These are phyloP conservation scores for Oasisia sp. DNA, from an alignment of 2,888 invertebrate species.

Conservation along the genomic window DNA sequence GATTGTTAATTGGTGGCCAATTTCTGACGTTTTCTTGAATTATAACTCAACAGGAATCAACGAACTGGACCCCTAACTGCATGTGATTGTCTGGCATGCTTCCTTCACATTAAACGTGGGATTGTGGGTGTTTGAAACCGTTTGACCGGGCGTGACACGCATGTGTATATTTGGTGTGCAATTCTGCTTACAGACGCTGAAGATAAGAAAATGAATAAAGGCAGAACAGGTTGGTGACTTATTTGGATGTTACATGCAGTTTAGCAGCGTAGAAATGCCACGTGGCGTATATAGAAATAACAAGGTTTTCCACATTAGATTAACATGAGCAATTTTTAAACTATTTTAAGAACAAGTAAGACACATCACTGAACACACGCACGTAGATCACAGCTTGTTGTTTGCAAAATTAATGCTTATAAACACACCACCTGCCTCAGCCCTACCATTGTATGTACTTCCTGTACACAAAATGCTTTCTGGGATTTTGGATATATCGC, in stretches of 20 bases:
- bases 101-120: not conserved
- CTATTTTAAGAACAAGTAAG: not conserved
- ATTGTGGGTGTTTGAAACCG: not conserved
- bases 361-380: not conserved
- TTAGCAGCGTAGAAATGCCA: not conserved
- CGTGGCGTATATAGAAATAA: not conserved
- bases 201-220: not conserved
- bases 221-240: not conserved
- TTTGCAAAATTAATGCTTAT: not conserved
- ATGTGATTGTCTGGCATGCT: not conserved
- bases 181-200: slow-evolving; percentile 17
- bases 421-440: not conserved
- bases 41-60: not conserved
- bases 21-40: slow-evolving; percentile 3
- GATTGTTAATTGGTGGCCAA: not conserved
- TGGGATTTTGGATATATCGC: too few species aligned
- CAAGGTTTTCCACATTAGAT: not conserved
- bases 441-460: too few species aligned
- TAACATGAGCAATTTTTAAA: not conserved
- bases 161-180: not conserved
- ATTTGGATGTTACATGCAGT: not conserved
- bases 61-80: not conserved
- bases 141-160: not conserved
- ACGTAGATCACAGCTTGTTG: not conserved
- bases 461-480: too few species aligned